phyloP scores from a whole-genome alignment of 2,113 vertebrate genomes.

The Pao palembangensis region DNA sequence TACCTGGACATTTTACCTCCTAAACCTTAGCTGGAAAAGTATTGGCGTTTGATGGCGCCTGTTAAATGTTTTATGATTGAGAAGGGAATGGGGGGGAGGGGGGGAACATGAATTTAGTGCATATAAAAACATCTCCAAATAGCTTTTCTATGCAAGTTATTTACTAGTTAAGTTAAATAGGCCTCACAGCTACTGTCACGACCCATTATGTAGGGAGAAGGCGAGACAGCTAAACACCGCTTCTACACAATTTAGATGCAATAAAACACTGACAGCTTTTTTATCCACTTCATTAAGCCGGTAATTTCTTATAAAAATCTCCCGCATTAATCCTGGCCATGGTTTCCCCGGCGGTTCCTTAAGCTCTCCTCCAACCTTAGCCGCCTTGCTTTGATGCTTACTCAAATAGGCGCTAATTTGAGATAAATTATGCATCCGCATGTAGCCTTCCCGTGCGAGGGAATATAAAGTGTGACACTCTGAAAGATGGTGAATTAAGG shows the following conservation, averaged over 20 bases:
- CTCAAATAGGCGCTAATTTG: conserved; percentile 73
- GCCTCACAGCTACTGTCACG: conserved; percentile 84
- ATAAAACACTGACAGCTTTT: conserved; percentile 89
- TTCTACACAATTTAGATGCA: conserved; percentile 87
- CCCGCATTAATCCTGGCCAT: conserved; percentile 86
- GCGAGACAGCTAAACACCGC: conserved; percentile 82
- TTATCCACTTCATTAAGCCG: conserved; percentile 91
- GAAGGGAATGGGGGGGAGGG: not conserved
- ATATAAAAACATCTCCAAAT: conserved; percentile 58
- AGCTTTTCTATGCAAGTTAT: conserved; percentile 77
- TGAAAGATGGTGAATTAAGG: conserved; percentile 69
- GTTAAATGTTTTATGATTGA: conserved; percentile 16
- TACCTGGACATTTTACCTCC: not conserved
- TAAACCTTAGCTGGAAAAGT: conserved; percentile 19
- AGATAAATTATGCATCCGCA: conserved; percentile 71
- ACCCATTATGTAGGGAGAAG: conserved; percentile 84
- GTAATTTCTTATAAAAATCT: conserved; percentile 90
- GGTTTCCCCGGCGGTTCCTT: conserved; percentile 81
- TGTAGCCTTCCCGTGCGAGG: conserved; percentile 63
- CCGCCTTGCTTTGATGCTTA: conserved; percentile 73
- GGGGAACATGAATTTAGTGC: conserved; percentile 36
- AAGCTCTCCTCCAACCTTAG: conserved; percentile 77
- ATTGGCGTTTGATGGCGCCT: conserved; percentile 22
- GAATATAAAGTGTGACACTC: conserved; percentile 69
- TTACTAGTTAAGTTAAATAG: conserved; percentile 84